Evolutionary conservation across 2,113 vertebrate species (phyloP).

Genomic region (Terrapene triunguis): DNA sequence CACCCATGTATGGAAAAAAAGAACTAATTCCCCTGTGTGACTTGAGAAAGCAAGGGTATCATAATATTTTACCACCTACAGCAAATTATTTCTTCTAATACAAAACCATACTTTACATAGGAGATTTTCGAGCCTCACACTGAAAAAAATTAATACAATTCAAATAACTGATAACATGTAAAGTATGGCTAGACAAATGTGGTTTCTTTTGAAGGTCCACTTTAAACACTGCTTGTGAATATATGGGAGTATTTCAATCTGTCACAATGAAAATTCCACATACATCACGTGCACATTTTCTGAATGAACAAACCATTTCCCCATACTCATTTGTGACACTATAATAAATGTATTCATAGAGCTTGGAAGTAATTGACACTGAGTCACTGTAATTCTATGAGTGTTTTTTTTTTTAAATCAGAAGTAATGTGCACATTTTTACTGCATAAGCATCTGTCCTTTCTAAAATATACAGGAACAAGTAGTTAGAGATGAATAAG

Average conservation of each 20-base stretch:
- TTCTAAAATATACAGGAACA: constrained; percentile 8
- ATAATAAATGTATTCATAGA: background rate
- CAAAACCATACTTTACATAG: constrained; percentile 45
- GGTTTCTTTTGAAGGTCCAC: constrained; percentile 60
- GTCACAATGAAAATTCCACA: constrained; percentile 71
- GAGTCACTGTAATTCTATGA: too few species aligned
- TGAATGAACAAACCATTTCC: constrained; percentile 64
- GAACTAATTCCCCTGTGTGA: background rate
- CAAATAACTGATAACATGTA: constrained; percentile 60
- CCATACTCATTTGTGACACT: constrained; percentile 47
- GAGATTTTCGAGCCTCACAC: constrained; percentile 38
- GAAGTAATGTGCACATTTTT: background rate
- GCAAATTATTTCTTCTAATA: constrained; percentile 26
- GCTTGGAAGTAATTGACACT: background rate
- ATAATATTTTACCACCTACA: background rate
- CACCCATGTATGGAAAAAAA: background rate
- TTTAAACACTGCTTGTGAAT: constrained; percentile 43
- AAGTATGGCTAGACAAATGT: constrained; percentile 45
- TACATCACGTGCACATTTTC: constrained; percentile 63
- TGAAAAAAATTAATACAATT: constrained; percentile 67
- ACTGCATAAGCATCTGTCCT: background rate
- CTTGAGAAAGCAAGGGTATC: background rate
- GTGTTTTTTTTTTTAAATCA: background rate
- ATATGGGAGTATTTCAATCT: constrained; percentile 60
- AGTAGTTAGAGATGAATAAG: background rate